Evolutionary conservation across 2,113 vertebrate species (phyloP).

Genomic region (Cynoglossus semilaevis): DNA sequence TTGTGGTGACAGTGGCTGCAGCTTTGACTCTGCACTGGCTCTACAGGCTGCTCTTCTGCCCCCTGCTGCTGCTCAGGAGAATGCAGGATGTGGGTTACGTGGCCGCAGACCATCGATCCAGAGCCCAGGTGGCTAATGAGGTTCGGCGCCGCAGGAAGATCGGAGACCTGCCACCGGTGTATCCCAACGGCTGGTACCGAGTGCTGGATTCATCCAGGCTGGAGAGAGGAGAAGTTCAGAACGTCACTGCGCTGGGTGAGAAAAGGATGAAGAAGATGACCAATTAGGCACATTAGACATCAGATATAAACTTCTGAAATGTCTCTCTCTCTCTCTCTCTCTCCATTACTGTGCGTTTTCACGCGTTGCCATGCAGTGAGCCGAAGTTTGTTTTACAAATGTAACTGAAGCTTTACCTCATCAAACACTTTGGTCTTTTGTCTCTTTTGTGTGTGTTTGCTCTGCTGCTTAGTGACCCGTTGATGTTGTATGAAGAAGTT

Average conservation of each 20-base stretch:
- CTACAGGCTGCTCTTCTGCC: conserved; percentile 67
- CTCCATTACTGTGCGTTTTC: too few relatives aligned
- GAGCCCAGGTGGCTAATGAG: conserved; percentile 71
- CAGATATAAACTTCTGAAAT: too few relatives aligned
- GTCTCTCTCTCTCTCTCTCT: too few relatives aligned
- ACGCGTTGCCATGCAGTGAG: too few relatives aligned
- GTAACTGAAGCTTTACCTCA: too few relatives aligned
- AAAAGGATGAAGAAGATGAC: background rate
- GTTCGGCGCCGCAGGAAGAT: conserved; percentile 73
- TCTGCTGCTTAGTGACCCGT: too few relatives aligned
- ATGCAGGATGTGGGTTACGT: conserved; percentile 79
- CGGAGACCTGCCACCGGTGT: conserved; percentile 78
- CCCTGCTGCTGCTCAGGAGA: conserved; percentile 68
- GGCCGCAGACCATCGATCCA: conserved; percentile 66
- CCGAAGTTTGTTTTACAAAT: too few relatives aligned
- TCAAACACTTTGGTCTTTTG: too few relatives aligned
- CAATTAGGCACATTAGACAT: too few relatives aligned
- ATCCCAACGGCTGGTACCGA: conserved; percentile 84
- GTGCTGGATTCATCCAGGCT: conserved; percentile 77
- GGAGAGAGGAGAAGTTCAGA: conserved; percentile 67
- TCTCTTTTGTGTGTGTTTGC: too few relatives aligned
- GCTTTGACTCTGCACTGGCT: conserved; percentile 55
- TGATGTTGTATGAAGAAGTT: too few relatives aligned
- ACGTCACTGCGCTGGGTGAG: conserved; percentile 74
- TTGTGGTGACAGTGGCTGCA: conserved; percentile 39